Percentiles rank a stretch among this genome's conserved stretches.
Conservation (phyloP, 2,113 vertebrate genomes). For the Heteronetta atricapilla region DNA sequence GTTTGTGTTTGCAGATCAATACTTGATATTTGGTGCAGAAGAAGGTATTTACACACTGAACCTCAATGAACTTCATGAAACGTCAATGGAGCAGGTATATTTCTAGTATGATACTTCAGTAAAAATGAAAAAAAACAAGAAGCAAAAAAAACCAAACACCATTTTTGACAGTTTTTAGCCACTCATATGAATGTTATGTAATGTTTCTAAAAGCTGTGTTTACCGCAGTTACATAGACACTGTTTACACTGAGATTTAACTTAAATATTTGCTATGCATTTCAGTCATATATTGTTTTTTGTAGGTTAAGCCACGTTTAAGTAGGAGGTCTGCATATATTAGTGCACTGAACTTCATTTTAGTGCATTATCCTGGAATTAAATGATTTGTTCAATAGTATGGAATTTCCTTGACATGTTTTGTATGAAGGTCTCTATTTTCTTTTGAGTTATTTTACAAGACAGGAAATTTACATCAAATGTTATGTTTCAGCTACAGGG, state of each 20-base stretch:
- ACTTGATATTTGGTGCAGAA: slow-evolving; percentile 98
- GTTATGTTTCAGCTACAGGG: neutral
- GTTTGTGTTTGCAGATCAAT: slow-evolving; percentile 86
- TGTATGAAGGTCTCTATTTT: neutral
- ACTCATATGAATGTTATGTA: neutral
- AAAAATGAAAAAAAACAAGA: neutral
- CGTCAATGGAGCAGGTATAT: slow-evolving; percentile 95
- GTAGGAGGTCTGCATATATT: neutral
- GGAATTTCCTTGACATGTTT: neutral
- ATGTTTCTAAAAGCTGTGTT: neutral
- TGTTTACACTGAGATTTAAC: neutral
- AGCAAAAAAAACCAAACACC: neutral
- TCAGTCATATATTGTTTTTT: neutral
- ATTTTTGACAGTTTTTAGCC: neutral
- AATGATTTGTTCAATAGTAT: neutral
- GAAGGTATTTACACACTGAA: slow-evolving; percentile 98
- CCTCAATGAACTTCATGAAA: slow-evolving; percentile 98
- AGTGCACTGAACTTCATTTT: neutral
- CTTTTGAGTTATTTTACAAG: neutral
- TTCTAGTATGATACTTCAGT: neutral
- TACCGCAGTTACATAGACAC: neutral
- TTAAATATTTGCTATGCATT: neutral
- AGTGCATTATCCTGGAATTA: neutral
- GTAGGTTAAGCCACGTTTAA: neutral
- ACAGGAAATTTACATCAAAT: neutral